Evolutionary conservation across 23 tunicate species (phyloP).

Genomic region (Phallusia fumigata): DNA sequence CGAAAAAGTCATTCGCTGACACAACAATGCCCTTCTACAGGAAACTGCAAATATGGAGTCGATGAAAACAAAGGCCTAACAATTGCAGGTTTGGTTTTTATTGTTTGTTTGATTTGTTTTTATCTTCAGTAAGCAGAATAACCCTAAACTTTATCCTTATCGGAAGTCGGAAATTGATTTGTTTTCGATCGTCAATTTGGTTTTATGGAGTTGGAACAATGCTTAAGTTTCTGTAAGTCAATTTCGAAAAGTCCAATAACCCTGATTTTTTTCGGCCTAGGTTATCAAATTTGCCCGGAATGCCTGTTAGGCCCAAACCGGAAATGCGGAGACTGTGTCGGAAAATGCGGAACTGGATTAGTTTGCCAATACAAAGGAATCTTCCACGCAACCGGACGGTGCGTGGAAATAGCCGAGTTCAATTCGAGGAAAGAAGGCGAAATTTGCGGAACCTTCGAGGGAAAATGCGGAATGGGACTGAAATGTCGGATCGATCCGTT

Average conservation of each 20-base stretch:
- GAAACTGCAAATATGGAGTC: slow-evolving; percentile 28
- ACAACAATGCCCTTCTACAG: slow-evolving; percentile 25
- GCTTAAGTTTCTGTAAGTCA: background rate
- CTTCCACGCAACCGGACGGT: background rate
- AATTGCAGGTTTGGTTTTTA: background rate
- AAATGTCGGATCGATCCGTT: slow-evolving; percentile 24
- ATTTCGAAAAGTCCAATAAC: no score
- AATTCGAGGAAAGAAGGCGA: slow-evolving; percentile 22
- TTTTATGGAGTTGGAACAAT: background rate
- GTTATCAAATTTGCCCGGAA: slow-evolving; percentile 29
- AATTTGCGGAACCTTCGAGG: slow-evolving; percentile 37
- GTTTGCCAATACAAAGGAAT: slow-evolving; percentile 19
- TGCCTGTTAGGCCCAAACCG: slow-evolving; percentile 58
- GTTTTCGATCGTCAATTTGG: background rate
- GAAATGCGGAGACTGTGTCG: slow-evolving; percentile 37
- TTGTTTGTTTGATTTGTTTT: background rate
- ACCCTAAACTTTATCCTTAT: no score
- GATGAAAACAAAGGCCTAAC: background rate
- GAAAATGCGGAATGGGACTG: slow-evolving; percentile 38
- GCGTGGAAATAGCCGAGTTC: slow-evolving; percentile 16
- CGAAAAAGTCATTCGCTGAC: slow-evolving; percentile 18
- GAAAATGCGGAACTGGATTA: slow-evolving; percentile 37
- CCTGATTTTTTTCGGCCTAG: slow-evolving; percentile 3
- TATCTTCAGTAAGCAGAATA: no score
- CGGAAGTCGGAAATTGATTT: no score